These are phyloP conservation scores for Agelastica alni DNA, from an alignment of 2,888 invertebrate species.

Conservation along the genomic window DNA sequence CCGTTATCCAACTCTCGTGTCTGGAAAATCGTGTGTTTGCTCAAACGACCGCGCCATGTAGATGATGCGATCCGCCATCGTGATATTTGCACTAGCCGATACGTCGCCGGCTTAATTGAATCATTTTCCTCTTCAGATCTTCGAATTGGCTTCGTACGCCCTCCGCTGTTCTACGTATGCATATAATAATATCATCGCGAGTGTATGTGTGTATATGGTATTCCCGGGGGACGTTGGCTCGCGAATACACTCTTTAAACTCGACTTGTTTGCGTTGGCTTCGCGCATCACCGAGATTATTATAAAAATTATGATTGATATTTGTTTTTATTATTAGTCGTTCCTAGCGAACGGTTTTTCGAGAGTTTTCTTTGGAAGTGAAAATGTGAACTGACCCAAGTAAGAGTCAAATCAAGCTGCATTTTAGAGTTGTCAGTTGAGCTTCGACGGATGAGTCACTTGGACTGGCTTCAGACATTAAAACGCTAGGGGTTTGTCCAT, in stretches of 20 bases:
- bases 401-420: no score
- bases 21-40: constrained; percentile 12
- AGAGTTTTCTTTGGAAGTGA: no score
- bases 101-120: constrained; percentile 44
- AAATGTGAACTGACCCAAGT: no score
- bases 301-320: constrained; percentile 3
- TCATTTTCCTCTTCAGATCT: constrained; percentile 40
- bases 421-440: no score
- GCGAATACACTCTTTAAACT: background rate
- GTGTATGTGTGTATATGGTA: constrained; percentile 22
- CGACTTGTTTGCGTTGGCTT: constrained; percentile 6
- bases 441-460: no score
- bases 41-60: constrained; percentile 14
- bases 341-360: no score
- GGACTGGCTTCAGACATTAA: no score
- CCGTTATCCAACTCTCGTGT: background rate
- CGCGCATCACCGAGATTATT: constrained; percentile 4
- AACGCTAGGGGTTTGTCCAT: no score
- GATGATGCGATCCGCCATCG: constrained; percentile 25
- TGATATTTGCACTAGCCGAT: constrained; percentile 39
- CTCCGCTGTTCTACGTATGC: constrained; percentile 6
- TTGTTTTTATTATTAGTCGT: constrained; percentile 8
- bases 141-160: constrained; percentile 43
- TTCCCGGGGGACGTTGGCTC: constrained; percentile 20
- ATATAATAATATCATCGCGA: background rate